Evolutionary conservation across 2,797 vertebrate species (phyloP), one percentile per base, ranked within the genome.

Genomic region (Diplodus sargus): DNA sequence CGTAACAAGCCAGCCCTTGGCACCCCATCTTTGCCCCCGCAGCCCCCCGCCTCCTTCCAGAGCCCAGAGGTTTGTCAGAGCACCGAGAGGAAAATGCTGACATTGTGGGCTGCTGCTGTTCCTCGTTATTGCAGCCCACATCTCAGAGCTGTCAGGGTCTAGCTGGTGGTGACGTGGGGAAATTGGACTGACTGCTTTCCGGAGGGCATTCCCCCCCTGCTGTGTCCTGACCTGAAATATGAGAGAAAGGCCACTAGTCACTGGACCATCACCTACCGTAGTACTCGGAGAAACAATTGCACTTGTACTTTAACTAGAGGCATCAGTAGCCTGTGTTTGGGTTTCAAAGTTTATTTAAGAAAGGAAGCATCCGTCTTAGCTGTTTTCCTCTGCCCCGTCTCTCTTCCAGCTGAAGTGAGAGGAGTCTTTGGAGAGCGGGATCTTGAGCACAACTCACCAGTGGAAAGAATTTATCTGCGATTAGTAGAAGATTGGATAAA

Each of bases 401-500:
- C 57, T 71, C 68, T 75, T 77, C 70, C 56, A 74, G 43, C 72
- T 85, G 39, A 82, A 74, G 81, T 77, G 59, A 79, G 74, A 83
- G 59, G 74, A 64, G 67, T 81, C 48, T 83, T 85, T 53, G 85
- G 73, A 70, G 76, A 71, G 81, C 82, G 63, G 69, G 68, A 64
- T 93, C 88, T 89, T 85, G 79, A 93, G 91, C 70, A 81, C 90
- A 81, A 92, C 91, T 89, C 94, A 92, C 71, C 94, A 96, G 90
- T 94, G 95, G 96, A 95, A 95, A 96, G 92, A 95, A 90, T 96
- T 97, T 97, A 97, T 96, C 94, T 95, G 94, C 90, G 94, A 97
- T 97, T 97, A 97, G 95, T 94, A 49, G 94, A 93, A 95, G 95
- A 97, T 97, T 97, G 95, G 93, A 95, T 91, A 90, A 96, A 95